Conservation (phyloP, 2,888 invertebrate species). For the Plagodis dolabraria region DNA sequence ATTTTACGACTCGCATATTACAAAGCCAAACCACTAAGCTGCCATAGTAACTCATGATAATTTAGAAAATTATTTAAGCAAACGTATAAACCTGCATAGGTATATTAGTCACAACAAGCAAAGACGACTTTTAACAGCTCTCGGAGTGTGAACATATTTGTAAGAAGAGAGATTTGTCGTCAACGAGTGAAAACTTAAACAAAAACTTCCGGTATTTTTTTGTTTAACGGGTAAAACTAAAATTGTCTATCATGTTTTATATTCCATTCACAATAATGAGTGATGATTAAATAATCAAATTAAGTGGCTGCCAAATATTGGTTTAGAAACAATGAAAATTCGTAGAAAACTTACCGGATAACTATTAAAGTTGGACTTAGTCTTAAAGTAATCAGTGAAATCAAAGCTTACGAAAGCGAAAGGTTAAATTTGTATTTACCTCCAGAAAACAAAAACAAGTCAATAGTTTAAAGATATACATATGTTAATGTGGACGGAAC, state of each 20-base stretch:
- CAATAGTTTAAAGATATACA: not conserved
- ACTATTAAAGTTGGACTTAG: too few species aligned
- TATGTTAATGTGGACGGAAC: slow-evolving; percentile 4
- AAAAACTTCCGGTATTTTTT: slow-evolving; percentile 16
- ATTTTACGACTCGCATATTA: too few species aligned
- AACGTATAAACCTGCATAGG: not conserved
- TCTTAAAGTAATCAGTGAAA: too few species aligned
- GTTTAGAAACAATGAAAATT: too few species aligned
- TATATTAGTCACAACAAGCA: slow-evolving; percentile 1
- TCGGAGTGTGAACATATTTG: slow-evolving; percentile 13
- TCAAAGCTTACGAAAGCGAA: too few species aligned
- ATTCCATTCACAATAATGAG: too few species aligned
- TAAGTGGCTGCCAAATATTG: too few species aligned
- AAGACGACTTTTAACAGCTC: slow-evolving; percentile 16
- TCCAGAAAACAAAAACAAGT: too few species aligned
- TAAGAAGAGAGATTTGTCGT: slow-evolving; percentile 22
- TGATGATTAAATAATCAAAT: too few species aligned
- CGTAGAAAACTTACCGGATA: too few species aligned
- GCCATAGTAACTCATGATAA: not conserved
- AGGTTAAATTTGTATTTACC: too few species aligned
- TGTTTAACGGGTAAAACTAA: slow-evolving; percentile 10
- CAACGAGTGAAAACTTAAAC: slow-evolving; percentile 22
- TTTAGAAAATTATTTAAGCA: not conserved
- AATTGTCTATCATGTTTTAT: not conserved
- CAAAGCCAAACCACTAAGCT: too few species aligned